Conservation (phyloP, 2,113 vertebrate genomes). For the Bufo bufo region DNA sequence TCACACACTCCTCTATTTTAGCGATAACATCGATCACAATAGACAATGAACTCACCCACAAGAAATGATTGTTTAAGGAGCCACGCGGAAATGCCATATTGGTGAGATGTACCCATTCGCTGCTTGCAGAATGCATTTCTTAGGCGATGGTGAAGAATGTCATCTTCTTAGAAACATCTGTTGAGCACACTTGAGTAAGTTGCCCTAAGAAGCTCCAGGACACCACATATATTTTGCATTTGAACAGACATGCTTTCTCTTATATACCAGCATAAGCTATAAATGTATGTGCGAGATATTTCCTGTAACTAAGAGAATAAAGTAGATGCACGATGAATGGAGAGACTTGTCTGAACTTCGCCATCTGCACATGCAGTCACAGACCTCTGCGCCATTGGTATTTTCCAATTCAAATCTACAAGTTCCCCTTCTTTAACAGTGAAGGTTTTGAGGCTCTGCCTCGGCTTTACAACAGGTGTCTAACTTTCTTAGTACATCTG, state of each 20-base stretch:
- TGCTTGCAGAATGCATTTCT: background rate
- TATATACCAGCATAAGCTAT: background rate
- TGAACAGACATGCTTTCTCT: constrained; percentile 10
- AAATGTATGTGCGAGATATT: constrained; percentile 16
- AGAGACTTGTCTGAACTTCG: constrained; percentile 25
- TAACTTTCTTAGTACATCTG: constrained; percentile 7
- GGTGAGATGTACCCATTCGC: constrained; percentile 1
- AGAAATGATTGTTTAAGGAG: constrained; percentile 15
- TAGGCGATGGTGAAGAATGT: background rate
- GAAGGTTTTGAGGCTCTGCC: background rate
- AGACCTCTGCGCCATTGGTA: background rate
- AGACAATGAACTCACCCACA: constrained; percentile 25
- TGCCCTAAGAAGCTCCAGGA: background rate
- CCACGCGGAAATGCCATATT: background rate
- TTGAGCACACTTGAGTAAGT: background rate
- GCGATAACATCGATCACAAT: constrained; percentile 10
- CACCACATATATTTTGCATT: background rate
- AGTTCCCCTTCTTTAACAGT: constrained; percentile 21
- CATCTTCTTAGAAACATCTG: background rate
- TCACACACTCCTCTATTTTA: constrained; percentile 35
- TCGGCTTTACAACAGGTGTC: constrained; percentile 1
- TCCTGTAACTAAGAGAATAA: constrained; percentile 36
- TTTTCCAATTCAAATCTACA: constrained; percentile 32
- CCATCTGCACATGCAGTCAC: constrained; percentile 26
- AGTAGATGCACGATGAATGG: constrained; percentile 18